Evolutionary conservation across 2,888 invertebrate genomes (phyloP).

Genomic region (Polydrusus pterygomalis): DNA sequence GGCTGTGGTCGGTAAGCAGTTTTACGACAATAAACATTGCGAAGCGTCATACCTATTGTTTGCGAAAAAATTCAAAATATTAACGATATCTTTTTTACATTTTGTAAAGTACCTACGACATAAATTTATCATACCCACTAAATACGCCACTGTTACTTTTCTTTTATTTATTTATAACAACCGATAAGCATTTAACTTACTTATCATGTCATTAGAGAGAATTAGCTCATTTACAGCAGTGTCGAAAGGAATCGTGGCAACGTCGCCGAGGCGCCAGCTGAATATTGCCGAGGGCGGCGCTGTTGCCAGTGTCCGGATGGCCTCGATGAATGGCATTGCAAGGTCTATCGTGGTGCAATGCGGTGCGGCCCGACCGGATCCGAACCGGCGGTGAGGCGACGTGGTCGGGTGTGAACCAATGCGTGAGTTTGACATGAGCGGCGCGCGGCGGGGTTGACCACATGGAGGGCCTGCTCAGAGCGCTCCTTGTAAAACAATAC

Average conservation of each 20-base stretch:
- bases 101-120: not conserved
- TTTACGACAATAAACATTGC: too few species aligned
- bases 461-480: constrained; percentile 73
- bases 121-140: not conserved
- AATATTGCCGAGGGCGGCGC: constrained; percentile 67
- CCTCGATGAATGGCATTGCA: constrained; percentile 81
- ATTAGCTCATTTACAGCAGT: not conserved
- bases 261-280: constrained; percentile 68
- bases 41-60: too few species aligned
- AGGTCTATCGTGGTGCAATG: constrained; percentile 73
- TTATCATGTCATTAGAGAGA: constrained; percentile 13
- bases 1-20: too few species aligned
- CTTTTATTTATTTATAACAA: not conserved
- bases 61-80: too few species aligned
- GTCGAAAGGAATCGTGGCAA: constrained; percentile 46
- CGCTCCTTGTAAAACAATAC: constrained; percentile 68
- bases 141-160: constrained; percentile 14
- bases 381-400: constrained; percentile 36
- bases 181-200: not conserved
- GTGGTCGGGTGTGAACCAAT: constrained; percentile 53
- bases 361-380: constrained; percentile 60
- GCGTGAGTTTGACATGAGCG: constrained; percentile 44
- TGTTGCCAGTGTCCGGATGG: constrained; percentile 75
- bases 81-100: too few species aligned
- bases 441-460: constrained; percentile 52